Evolutionary conservation across 2,888 invertebrate genomes (phyloP).

Genomic region (Drosophila flavopinicola): DNA sequence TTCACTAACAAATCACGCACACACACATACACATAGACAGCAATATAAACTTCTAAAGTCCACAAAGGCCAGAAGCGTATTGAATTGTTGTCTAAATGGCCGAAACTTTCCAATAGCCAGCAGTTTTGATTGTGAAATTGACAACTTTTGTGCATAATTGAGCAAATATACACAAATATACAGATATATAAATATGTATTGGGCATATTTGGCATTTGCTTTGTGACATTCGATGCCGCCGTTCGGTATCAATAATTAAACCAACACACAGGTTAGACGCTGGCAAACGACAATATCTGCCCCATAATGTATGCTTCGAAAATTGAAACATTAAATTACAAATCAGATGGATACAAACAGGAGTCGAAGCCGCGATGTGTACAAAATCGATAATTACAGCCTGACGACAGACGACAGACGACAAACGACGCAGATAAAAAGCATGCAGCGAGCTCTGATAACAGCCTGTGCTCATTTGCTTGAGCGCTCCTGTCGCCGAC

Average conservation of each 20-base stretch:
- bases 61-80: constrained; percentile 11
- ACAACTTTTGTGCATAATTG: constrained; percentile 36
- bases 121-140: constrained; percentile 35
- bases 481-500: constrained; percentile 39
- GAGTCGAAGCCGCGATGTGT: constrained; percentile 6
- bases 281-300: constrained; percentile 50
- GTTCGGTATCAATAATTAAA: constrained; percentile 66
- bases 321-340: constrained; percentile 58
- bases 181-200: not conserved
- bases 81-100: constrained; percentile 31
- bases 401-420: too few relatives aligned
- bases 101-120: constrained; percentile 29
- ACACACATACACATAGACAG: not conserved
- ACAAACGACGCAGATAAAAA: constrained; percentile 60
- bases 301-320: constrained; percentile 41
- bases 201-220: constrained; percentile 14
- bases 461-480: constrained; percentile 54
- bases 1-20: not conserved
- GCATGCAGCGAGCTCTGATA: constrained; percentile 50
- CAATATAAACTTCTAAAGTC: constrained; percentile 4
- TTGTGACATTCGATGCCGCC: constrained; percentile 39
- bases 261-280: constrained; percentile 42
- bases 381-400: constrained; percentile 70
- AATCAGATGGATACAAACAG: not conserved
- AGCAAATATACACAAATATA: constrained; percentile 9